phyloP scores from a whole-genome alignment of 2,888 invertebrate species.

The Schrankia costaestrigalis region DNA sequence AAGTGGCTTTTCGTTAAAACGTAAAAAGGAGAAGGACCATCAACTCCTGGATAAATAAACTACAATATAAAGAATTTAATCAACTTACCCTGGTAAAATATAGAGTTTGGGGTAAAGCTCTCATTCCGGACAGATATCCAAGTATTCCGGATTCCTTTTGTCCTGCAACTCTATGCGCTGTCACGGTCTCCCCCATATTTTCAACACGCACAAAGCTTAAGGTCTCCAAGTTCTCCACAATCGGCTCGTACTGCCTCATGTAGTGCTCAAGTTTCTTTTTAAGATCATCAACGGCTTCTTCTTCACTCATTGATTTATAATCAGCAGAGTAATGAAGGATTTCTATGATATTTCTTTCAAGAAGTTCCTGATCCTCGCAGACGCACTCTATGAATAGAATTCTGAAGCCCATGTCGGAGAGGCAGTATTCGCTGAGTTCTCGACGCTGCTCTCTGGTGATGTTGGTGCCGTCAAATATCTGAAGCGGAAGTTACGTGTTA shows the following conservation, averaged over 20 bases:
- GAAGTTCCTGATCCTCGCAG: slow-evolving; percentile 86
- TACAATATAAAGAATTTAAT: no score
- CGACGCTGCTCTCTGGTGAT: slow-evolving; percentile 90
- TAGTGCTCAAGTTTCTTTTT: slow-evolving; percentile 92
- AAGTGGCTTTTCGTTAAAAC: no score
- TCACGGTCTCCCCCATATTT: slow-evolving; percentile 84
- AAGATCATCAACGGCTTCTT: slow-evolving; percentile 89
- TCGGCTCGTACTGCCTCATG: slow-evolving; percentile 88
- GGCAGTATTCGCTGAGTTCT: slow-evolving; percentile 87
- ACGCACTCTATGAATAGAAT: slow-evolving; percentile 96
- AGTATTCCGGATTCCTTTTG: slow-evolving; percentile 92
- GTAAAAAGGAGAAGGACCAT: no score
- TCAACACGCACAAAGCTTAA: slow-evolving; percentile 74
- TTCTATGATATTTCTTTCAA: slow-evolving; percentile 81
- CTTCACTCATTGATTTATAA: slow-evolving; percentile 89
- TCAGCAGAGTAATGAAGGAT: slow-evolving; percentile 93
- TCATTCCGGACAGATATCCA: slow-evolving; percentile 93
- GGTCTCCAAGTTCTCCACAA: slow-evolving; percentile 82
- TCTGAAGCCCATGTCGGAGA: slow-evolving; percentile 87
- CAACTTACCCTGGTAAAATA: slow-evolving; percentile 94
- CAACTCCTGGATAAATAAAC: no score
- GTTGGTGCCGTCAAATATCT: slow-evolving; percentile 97
- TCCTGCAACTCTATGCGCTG: slow-evolving; percentile 86
- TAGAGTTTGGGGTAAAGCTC: slow-evolving; percentile 90
- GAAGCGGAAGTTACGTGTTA: no score